Percentiles rank a stretch among this genome's conserved stretches.
These are phyloP conservation scores for Iguana delicatissima DNA, from an alignment of 2,797 vertebrate species.

Conservation along the genomic window DNA sequence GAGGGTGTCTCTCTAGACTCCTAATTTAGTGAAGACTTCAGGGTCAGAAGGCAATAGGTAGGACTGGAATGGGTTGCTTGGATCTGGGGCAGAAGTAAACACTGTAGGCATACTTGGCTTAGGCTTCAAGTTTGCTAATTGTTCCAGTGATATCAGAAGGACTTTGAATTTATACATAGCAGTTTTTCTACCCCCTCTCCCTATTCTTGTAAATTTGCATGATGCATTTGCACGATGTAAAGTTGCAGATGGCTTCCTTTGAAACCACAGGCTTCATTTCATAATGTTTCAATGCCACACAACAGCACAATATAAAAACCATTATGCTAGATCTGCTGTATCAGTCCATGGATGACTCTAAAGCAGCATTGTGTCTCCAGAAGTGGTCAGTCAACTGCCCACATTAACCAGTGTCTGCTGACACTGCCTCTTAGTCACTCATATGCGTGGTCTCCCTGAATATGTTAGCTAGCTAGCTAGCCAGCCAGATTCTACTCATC, in stretches of 20 bases:
- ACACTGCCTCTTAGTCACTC: not conserved
- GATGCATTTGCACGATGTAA: not conserved
- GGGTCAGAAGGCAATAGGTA: not conserved
- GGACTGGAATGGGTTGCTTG: not conserved
- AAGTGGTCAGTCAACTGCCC: not conserved
- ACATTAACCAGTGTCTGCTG: not conserved
- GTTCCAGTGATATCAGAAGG: not conserved
- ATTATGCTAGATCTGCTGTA: not conserved
- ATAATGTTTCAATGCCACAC: not conserved
- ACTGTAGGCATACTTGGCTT: not conserved
- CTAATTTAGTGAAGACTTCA: not conserved
- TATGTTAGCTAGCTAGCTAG: not conserved
- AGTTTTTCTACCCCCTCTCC: not conserved
- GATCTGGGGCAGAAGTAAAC: not conserved
- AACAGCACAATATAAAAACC: not conserved
- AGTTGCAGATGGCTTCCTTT: not conserved
- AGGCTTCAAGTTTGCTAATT: not conserved
- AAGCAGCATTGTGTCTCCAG: not conserved
- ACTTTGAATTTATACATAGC: not conserved
- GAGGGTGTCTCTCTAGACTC: not conserved
- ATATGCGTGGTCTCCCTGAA: not conserved
- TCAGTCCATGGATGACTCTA: not conserved
- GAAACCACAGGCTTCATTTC: not conserved
- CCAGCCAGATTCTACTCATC: too few species aligned
- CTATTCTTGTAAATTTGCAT: not conserved